A percentile compares a stretch with the other conserved stretches of the same genome.
Evolutionary conservation across 1,140 invertebrate species (phyloP).

Genomic region (Augochlora pura): DNA sequence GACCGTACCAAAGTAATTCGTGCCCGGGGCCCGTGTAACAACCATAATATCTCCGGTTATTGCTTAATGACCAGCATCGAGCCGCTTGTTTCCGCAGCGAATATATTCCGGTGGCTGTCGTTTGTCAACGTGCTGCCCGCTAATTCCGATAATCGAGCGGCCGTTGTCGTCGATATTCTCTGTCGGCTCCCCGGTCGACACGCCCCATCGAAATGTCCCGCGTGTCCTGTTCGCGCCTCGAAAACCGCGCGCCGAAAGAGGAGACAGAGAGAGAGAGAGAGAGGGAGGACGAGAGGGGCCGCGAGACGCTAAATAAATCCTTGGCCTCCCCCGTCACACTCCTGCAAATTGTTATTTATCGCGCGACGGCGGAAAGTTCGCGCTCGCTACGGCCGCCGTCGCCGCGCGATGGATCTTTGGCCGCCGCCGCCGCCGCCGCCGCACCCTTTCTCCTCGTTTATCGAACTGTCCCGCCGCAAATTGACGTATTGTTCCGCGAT

Average conservation of each 20-base stretch:
- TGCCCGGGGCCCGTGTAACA: neutral
- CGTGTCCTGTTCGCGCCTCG: neutral
- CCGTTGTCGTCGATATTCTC: neutral
- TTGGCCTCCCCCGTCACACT: neutral
- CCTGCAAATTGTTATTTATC: conserved; percentile 30
- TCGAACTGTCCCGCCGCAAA: conserved; percentile 20
- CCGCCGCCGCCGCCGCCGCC: neutral
- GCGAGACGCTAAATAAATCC: conserved; percentile 8
- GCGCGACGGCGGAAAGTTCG: conserved; percentile 3
- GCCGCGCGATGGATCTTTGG: conserved; percentile 23
- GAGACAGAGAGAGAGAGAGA: too few relatives aligned
- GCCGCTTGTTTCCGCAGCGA: neutral
- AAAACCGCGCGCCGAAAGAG: neutral
- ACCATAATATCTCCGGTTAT: neutral
- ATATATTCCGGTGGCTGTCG: neutral
- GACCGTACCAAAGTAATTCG: neutral
- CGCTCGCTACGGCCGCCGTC: neutral
- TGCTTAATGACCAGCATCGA: neutral
- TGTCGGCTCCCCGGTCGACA: neutral
- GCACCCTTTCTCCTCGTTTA: conserved; percentile 11
- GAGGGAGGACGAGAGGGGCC: too few relatives aligned
- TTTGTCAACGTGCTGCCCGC: neutral
- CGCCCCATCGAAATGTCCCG: neutral
- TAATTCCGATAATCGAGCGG: conserved; percentile 20
- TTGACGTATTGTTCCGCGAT: neutral